Percentiles rank a stretch among this genome's conserved stretches.
Evolutionary conservation across 2,113 vertebrate species (phyloP).

Genomic region (Gymnobelideus leadbeateri): DNA sequence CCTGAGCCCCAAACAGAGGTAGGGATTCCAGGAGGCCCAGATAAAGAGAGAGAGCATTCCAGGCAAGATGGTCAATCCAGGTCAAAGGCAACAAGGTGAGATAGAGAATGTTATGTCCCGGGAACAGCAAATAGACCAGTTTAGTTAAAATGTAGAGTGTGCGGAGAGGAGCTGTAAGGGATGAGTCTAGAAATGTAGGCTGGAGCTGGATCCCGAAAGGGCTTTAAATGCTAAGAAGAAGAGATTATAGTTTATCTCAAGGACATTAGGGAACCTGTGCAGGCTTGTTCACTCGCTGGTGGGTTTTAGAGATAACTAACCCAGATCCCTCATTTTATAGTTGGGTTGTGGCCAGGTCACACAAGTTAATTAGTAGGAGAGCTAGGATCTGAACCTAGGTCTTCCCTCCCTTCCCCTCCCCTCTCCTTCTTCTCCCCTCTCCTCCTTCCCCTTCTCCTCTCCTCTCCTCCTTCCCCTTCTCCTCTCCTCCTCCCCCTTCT

Average conservation of each 20-base stretch:
- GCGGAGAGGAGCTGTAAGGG: background rate
- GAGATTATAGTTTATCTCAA: background rate
- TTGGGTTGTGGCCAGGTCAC: background rate
- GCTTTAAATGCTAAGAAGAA: background rate
- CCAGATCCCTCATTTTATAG: background rate
- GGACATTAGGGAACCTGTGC: background rate
- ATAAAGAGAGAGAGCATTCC: too few species aligned
- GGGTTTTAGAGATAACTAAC: background rate
- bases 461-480: background rate
- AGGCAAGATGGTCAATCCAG: background rate
- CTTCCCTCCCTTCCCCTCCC: background rate
- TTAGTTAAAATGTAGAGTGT: background rate
- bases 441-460: too few species aligned
- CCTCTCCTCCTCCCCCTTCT: background rate
- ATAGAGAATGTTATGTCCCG: background rate
- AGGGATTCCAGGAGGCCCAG: background rate
- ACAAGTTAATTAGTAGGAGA: background rate
- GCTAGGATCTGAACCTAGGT: background rate
- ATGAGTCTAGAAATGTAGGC: background rate
- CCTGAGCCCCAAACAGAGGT: background rate
- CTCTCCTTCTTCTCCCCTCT: background rate
- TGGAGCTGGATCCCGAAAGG: background rate
- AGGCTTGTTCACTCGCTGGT: background rate
- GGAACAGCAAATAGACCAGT: background rate
- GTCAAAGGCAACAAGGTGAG: too few species aligned